These are phyloP conservation scores for Kobus ellipsiprymnus DNA, from an alignment of 2,113 vertebrate genomes.

Conservation along the genomic window DNA sequence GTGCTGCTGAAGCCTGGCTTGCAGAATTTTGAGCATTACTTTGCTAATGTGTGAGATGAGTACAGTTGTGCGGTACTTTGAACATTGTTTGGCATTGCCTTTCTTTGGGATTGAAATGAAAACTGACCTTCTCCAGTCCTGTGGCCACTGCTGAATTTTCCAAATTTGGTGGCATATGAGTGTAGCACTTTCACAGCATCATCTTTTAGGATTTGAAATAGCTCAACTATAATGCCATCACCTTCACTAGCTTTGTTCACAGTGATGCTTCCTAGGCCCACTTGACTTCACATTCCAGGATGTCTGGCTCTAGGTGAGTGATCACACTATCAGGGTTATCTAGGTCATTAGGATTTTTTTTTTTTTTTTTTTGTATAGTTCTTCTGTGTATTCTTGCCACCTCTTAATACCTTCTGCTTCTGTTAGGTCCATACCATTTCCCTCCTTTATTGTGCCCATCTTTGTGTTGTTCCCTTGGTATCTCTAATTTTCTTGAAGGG, in stretches of 20 bases:
- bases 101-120: background rate
- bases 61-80: fast-evolving
- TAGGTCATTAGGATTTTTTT: background rate
- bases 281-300: background rate
- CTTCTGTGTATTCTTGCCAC: background rate
- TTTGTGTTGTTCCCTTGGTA: background rate
- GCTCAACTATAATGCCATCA: background rate
- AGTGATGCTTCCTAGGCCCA: background rate
- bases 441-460: background rate
- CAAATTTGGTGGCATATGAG: background rate
- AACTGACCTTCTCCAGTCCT: background rate
- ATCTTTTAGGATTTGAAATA: background rate
- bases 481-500: background rate
- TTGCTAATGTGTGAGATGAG: background rate
- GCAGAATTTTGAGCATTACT: background rate
- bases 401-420: background rate
- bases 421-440: background rate
- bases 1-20: background rate
- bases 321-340: background rate
- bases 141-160: background rate
- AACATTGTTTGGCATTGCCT: background rate
- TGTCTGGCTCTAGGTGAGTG: background rate
- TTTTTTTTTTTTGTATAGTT: background rate
- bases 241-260: background rate
- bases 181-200: background rate